Evolutionary conservation across 2,113 vertebrate genomes (phyloP), one percentile per base, ranked within the genome.

Genomic region (Hippocampus barbouri): DNA sequence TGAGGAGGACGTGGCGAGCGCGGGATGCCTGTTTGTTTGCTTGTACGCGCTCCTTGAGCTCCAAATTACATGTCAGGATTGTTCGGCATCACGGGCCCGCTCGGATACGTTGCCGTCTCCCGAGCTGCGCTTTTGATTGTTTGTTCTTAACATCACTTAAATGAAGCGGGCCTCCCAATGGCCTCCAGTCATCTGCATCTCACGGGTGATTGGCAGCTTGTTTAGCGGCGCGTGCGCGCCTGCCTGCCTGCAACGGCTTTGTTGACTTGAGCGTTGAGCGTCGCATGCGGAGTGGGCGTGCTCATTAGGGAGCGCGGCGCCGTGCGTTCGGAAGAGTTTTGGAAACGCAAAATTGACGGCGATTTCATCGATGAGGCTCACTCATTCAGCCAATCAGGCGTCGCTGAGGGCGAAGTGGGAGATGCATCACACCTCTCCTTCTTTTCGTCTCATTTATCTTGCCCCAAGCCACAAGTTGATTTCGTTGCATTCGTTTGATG

Each of bases 1-100:
- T 82, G 88, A 90, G 80, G 77, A 49, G 80, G 89, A 92, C 86
- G 67, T 79, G 81, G 5, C 60, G 75, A 80, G 73, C 72, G 63
- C 72, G 63, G 78, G 81, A 77, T 82, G 84, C 81, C 85, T 90
- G 89, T 92, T 92, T 93, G 86, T 89, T 92, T 92, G 85, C 90
- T 91, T 91, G 88, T 90, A 85, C 83, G 41, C 43, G 68, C 82
- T 89, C 83, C 89, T 85, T 86, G 81, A 91, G 89, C 86, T 91
- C 85, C 90, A 91, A 90, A 92, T 91, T 85, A 89, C 83, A 89
- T 89, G 89, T 91, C 91, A 92, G 88, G 87, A 83, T 90, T 81
- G 88, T 82, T 91, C 66, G 84, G 84, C 86, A 90, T 92, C 89
- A 89, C 79, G 77, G 76, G 75, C 71, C 67, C 87, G 85, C 78